phyloP scores from a whole-genome alignment of 2,113 vertebrate genomes.

The Haliaeetus leucogaster region DNA sequence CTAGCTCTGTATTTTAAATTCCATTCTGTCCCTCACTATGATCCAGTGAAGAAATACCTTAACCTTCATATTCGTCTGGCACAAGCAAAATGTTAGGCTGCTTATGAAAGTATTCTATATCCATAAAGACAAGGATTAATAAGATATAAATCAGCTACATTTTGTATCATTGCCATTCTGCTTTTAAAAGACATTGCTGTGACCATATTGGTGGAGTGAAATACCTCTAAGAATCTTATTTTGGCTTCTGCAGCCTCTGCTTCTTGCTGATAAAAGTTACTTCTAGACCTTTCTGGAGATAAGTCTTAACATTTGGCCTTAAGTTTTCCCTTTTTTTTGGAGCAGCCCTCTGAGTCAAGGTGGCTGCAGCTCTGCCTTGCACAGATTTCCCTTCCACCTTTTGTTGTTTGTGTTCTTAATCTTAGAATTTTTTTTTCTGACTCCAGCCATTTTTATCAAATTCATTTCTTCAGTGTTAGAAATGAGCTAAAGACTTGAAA shows the following conservation, averaged over 20 bases:
- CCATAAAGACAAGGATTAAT: not conserved
- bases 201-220: not conserved
- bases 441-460: not conserved
- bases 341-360: not conserved
- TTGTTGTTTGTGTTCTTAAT: not conserved
- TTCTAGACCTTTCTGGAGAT: not conserved
- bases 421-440: not conserved
- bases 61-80: not conserved
- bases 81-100: not conserved
- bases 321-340: not conserved
- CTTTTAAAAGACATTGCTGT: not conserved
- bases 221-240: not conserved
- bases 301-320: not conserved
- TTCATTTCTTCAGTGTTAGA: not conserved
- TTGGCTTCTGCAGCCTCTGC: not conserved
- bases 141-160: not conserved
- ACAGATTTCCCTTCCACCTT: not conserved
- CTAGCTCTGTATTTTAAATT: not conserved
- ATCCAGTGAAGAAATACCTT: not conserved
- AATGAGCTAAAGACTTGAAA: not conserved
- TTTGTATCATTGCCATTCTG: not conserved
- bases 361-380: not conserved
- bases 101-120: not conserved
- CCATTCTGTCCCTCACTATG: not conserved
- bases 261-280: not conserved